Evolutionary conservation across 1,140 invertebrate species (phyloP).

Genomic region (Aphaenogaster floridana): DNA sequence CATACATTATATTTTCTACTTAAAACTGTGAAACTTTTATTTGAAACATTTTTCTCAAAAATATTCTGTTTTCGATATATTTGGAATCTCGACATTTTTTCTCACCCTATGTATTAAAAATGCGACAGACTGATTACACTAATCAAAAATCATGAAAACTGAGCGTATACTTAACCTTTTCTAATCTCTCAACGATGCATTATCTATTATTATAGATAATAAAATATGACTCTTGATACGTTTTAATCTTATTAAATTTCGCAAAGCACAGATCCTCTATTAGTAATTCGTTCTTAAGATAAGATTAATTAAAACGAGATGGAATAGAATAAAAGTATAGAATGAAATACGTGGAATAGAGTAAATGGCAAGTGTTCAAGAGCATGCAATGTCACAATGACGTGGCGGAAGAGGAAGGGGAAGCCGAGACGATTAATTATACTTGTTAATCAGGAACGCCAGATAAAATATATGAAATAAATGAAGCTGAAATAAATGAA

Average conservation of each 20-base stretch:
- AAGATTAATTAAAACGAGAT: neutral
- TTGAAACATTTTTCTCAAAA: too few species aligned
- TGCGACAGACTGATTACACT: neutral
- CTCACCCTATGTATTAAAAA: neutral
- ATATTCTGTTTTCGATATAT: neutral
- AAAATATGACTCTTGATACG: conserved; percentile 4
- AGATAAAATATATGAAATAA: neutral
- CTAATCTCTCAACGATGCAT: neutral
- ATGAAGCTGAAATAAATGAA: conserved; percentile 1
- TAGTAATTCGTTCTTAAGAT: neutral
- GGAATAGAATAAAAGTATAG: neutral
- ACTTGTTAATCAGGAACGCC: neutral
- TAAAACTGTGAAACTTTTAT: too few species aligned
- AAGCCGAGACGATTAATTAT: conserved; percentile 10
- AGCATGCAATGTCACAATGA: neutral
- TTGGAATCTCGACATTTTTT: neutral
- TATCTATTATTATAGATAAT: conserved; percentile 7
- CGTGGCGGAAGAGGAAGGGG: neutral
- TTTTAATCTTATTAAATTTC: neutral
- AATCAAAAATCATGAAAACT: neutral
- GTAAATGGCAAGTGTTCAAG: neutral
- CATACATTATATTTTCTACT: too few species aligned
- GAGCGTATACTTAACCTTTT: neutral
- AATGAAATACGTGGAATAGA: neutral
- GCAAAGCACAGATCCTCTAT: neutral